phyloP scores from a whole-genome alignment of 53 echinoderm and acorn worm species.

The Actinopyga echinites region DNA sequence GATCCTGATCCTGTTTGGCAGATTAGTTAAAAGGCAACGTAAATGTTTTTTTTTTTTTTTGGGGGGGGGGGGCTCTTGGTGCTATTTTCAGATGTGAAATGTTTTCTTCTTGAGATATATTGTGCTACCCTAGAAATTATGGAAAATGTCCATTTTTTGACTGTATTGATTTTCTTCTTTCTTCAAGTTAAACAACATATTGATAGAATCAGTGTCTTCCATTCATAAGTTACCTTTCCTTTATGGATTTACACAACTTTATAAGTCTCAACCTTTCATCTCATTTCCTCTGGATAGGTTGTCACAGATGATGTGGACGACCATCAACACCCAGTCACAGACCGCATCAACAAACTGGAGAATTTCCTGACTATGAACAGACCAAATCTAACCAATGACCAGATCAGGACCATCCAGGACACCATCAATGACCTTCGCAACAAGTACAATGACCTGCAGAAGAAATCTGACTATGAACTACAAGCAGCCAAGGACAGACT shows the following conservation, averaged over 20 bases:
- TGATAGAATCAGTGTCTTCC: too few relatives aligned
- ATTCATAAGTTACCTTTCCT: neutral
- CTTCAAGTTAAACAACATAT: too few relatives aligned
- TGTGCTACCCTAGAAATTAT: too few relatives aligned
- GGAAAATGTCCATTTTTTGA: neutral
- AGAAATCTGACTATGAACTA: constrained; percentile 56
- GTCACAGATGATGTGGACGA: constrained; percentile 66
- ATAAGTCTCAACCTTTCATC: neutral
- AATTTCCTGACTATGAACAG: constrained; percentile 68
- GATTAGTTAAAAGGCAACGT: too few relatives aligned
- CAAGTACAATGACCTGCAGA: constrained; percentile 76
- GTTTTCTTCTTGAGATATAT: too few relatives aligned
- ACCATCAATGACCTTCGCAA: constrained; percentile 65
- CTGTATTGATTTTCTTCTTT: neutral
- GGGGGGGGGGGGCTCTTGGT: too few relatives aligned
- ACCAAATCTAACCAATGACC: constrained; percentile 72
- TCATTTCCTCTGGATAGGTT: constrained; percentile 13
- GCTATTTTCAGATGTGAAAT: too few relatives aligned
- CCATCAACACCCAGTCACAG: constrained; percentile 72
- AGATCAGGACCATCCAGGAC: constrained; percentile 59
- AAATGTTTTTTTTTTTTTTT: too few relatives aligned
- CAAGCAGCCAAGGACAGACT: constrained; percentile 67
- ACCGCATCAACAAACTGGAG: constrained; percentile 66
- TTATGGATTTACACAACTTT: neutral
- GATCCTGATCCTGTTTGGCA: too few relatives aligned